Conservation (phyloP, 2,113 vertebrate genomes). For the Vombatus ursinus region DNA sequence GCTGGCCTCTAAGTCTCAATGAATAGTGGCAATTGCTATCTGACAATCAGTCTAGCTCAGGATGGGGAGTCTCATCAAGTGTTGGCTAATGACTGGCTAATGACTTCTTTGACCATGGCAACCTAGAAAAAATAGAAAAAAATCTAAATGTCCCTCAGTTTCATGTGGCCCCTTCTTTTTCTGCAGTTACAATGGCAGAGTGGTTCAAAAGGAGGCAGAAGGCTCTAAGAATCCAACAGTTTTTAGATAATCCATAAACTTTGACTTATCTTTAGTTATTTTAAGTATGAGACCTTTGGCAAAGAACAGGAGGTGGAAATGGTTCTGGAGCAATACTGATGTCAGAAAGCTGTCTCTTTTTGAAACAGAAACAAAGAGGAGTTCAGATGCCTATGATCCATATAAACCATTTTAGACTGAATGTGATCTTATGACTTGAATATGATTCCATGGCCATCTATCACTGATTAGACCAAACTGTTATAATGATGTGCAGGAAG, state of each 20-base stretch:
- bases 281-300: not conserved
- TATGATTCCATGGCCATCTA: not conserved
- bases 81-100: not conserved
- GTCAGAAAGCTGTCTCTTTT: not conserved
- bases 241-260: not conserved
- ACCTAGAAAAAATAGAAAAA: not conserved
- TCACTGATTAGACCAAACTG: not conserved
- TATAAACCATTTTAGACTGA: not conserved
- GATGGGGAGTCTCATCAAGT: not conserved
- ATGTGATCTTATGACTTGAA: not conserved
- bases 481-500: not conserved
- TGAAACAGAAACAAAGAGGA: not conserved
- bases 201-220: not conserved
- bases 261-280: not conserved
- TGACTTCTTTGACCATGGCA: not conserved
- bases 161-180: not conserved
- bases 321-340: not conserved
- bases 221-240: not conserved
- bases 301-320: not conserved
- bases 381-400: not conserved
- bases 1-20: not conserved
- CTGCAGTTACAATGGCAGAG: not conserved
- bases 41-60: not conserved
- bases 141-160: not conserved
- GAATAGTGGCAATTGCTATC: not conserved